Conservation (phyloP, 2,888 invertebrate genomes). For the Meteorus cinctellus region DNA sequence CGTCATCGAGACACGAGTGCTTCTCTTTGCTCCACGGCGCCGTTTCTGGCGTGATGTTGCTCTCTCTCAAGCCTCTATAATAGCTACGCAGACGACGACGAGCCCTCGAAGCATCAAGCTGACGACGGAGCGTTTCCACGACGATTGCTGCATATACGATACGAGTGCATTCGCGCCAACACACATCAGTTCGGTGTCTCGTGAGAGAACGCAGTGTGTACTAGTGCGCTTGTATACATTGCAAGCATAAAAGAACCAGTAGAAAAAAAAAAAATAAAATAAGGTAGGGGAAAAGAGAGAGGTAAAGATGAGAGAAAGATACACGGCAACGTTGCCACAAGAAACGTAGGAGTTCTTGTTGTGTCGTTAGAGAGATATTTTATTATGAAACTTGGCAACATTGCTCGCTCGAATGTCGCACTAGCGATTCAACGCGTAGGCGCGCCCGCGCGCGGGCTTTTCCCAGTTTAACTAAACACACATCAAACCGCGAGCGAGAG, state of each 20-base stretch:
- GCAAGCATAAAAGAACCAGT: constrained; percentile 7
- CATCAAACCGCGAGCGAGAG: neutral
- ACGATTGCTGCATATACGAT: constrained; percentile 44
- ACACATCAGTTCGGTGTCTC: constrained; percentile 36
- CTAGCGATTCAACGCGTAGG: constrained; percentile 12
- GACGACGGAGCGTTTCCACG: constrained; percentile 41
- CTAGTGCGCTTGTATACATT: constrained; percentile 33
- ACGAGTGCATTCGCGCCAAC: constrained; percentile 43
- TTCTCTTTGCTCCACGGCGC: constrained; percentile 31
- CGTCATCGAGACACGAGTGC: constrained; percentile 41
- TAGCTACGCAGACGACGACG: constrained; percentile 5
- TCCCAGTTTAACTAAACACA: constrained; percentile 5
- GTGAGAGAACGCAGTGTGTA: constrained; percentile 38
- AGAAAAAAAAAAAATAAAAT: neutral
- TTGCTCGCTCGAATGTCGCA: neutral
- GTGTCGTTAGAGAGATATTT: neutral
- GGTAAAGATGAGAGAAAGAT: constrained; percentile 3
- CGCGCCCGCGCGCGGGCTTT: constrained; percentile 11
- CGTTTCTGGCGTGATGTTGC: constrained; percentile 25
- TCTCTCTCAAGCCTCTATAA: constrained; percentile 13
- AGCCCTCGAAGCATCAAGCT: constrained; percentile 20
- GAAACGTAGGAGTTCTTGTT: neutral
- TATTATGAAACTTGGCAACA: constrained; percentile 1
- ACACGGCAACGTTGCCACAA: neutral
- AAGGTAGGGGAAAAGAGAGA: neutral